These are phyloP conservation scores for Polyergus mexicanus DNA, from an alignment of 1,140 invertebrate genomes.

Conservation along the genomic window DNA sequence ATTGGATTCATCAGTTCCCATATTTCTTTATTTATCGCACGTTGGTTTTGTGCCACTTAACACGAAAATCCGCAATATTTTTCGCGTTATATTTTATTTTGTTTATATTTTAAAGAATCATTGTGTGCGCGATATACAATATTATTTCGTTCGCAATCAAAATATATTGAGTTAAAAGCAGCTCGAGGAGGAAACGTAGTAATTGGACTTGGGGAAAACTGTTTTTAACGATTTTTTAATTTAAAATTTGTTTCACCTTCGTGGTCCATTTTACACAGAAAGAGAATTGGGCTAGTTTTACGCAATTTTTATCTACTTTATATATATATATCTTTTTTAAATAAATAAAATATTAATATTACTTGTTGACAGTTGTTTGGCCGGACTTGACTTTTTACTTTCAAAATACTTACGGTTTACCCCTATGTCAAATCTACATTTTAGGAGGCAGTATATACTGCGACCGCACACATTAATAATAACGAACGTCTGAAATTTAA, in stretches of 20 bases:
- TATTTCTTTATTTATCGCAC: constrained; percentile 9
- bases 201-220: not conserved
- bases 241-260: not conserved
- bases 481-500: constrained; percentile 17
- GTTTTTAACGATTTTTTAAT: constrained; percentile 10
- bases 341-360: not conserved
- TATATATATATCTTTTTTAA: not conserved
- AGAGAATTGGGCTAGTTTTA: not conserved
- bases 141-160: not conserved
- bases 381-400: not conserved
- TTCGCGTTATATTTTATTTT: not conserved
- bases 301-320: not conserved
- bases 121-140: not conserved
- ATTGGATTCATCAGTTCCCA: not conserved
- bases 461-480: constrained; percentile 23
- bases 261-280: not conserved
- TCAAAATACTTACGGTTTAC: not conserved
- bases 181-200: not conserved
- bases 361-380: not conserved
- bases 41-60: not conserved
- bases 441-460: not conserved
- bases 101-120: not conserved
- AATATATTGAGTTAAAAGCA: not conserved
- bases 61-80: not conserved
- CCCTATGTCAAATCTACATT: not conserved